Evolutionary conservation across 2,113 vertebrate species (phyloP).

Genomic region (Dromiciops gliroides): DNA sequence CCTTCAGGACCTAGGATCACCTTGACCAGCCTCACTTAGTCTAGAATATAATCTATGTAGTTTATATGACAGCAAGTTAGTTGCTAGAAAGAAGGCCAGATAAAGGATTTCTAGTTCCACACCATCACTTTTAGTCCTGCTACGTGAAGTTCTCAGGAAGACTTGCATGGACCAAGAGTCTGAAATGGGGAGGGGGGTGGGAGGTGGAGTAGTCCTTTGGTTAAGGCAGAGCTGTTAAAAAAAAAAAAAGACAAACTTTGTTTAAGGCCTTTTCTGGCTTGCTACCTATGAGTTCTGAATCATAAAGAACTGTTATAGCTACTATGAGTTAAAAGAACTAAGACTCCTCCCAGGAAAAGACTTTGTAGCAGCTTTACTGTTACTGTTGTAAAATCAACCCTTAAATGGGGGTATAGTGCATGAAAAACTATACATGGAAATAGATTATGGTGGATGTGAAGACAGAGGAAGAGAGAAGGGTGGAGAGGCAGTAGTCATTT

Average conservation of each 20-base stretch:
- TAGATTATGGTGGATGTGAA: background rate
- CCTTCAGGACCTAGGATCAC: background rate
- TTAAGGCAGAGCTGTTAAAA: background rate
- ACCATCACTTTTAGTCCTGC: background rate
- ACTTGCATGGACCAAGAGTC: background rate
- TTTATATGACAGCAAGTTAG: background rate
- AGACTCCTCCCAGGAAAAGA: background rate
- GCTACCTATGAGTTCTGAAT: background rate
- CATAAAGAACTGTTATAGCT: background rate
- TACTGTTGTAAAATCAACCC: background rate
- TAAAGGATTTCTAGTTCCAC: background rate
- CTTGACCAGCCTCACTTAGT: background rate
- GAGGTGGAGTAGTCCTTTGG: too few relatives aligned
- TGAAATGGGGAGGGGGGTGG: background rate
- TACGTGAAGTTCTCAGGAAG: background rate
- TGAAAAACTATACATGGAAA: background rate
- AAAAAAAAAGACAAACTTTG: background rate
- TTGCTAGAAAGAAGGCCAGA: background rate
- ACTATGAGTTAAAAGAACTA: background rate
- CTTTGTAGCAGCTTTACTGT: background rate
- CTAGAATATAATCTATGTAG: background rate
- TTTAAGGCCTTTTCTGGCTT: background rate
- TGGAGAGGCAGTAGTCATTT: background rate
- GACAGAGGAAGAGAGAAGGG: background rate
- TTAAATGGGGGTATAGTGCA: background rate